Conservation (phyloP, 2,888 invertebrate species). For the Smittia sp. region DNA sequence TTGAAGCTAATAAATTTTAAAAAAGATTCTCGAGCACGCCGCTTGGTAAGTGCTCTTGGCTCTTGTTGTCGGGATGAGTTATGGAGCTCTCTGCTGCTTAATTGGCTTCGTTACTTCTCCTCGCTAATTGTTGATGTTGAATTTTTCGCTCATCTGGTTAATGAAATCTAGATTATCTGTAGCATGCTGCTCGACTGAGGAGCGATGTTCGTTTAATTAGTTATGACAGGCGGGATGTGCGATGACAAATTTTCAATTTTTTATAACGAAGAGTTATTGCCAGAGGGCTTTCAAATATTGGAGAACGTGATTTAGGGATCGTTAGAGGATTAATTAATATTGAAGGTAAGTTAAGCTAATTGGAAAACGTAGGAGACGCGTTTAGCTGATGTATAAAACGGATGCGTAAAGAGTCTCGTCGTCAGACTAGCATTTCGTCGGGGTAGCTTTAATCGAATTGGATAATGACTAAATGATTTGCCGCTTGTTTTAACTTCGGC, state of each 20-base stretch:
- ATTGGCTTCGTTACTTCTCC: background rate
- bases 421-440: too few relatives aligned
- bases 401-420: too few relatives aligned
- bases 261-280: background rate
- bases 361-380: too few relatives aligned
- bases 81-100: background rate
- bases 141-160: constrained; percentile 5
- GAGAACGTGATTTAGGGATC: too few relatives aligned
- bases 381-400: too few relatives aligned
- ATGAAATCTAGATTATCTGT: background rate
- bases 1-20: constrained; percentile 29
- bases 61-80: background rate
- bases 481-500: too few relatives aligned
- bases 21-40: background rate
- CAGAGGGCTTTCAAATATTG: background rate
- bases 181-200: too few relatives aligned
- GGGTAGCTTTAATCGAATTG: too few relatives aligned
- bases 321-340: too few relatives aligned
- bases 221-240: constrained; percentile 3
- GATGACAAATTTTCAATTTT: constrained; percentile 1
- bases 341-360: too few relatives aligned
- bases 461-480: too few relatives aligned
- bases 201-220: background rate
- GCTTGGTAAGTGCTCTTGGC: background rate
- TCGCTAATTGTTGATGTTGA: background rate